phyloP scores from a whole-genome alignment of 2,797 vertebrate genomes.

The Emydoidea blandingii region DNA sequence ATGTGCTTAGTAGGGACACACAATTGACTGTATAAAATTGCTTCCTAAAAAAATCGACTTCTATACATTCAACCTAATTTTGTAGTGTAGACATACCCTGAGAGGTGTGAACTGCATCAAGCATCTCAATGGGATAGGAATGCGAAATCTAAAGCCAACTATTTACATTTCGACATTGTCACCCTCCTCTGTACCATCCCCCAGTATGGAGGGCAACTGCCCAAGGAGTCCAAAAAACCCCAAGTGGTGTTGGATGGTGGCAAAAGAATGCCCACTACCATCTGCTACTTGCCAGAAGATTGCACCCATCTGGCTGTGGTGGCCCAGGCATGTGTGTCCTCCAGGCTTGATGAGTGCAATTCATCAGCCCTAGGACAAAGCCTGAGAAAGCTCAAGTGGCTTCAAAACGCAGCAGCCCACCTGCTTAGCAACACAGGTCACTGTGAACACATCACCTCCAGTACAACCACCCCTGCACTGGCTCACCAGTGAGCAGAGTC shows the following conservation, averaged over 20 bases:
- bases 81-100: no score
- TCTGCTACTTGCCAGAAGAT: neutral
- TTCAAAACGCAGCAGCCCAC: neutral
- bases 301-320: neutral
- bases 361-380: constrained; percentile 9
- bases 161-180: neutral
- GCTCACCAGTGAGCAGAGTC: neutral
- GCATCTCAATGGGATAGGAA: neutral
- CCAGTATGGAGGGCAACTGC: neutral
- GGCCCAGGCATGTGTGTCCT: neutral
- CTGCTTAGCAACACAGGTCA: neutral
- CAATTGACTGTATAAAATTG: no score
- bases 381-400: constrained; percentile 14
- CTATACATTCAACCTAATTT: no score
- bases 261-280: neutral
- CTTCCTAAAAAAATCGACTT: no score
- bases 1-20: no score
- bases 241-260: neutral
- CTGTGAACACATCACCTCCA: neutral
- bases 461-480: neutral
- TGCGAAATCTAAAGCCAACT: neutral
- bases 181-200: constrained; percentile 10
- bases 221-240: neutral
- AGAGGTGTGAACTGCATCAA: neutral
- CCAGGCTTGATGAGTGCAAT: neutral